Evolutionary conservation across 2,888 invertebrate species (phyloP).

Genomic region (Apeira syringaria): DNA sequence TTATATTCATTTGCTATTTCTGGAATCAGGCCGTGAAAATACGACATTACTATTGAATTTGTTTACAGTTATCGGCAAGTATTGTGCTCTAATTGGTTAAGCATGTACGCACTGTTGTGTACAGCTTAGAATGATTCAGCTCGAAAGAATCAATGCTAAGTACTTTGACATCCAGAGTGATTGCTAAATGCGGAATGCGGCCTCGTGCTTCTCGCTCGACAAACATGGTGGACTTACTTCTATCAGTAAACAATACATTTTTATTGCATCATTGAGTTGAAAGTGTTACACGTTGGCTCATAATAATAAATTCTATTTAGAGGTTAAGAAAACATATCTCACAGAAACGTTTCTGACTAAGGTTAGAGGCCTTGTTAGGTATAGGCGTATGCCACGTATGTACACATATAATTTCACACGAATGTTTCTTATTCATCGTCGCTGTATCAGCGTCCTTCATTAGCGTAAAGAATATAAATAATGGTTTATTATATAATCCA

Average conservation of each 20-base stretch:
- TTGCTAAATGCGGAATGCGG: conserved; percentile 64
- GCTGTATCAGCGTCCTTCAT: too few relatives aligned
- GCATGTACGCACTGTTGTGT: conserved; percentile 14
- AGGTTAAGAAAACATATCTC: too few relatives aligned
- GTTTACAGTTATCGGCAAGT: conserved; percentile 38
- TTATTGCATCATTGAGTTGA: not conserved
- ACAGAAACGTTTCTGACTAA: not conserved
- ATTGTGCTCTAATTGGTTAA: conserved; percentile 35
- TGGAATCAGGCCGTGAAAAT: conserved; percentile 44
- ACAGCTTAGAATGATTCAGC: conserved; percentile 18
- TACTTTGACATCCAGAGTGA: conserved; percentile 59
- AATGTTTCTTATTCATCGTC: too few relatives aligned
- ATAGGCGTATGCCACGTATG: too few relatives aligned
- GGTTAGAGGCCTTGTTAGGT: too few relatives aligned
- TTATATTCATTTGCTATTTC: conserved; percentile 45
- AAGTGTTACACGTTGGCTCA: not conserved
- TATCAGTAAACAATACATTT: conserved; percentile 55
- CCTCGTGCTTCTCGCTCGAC: conserved; percentile 58
- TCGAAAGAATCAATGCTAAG: conserved; percentile 50
- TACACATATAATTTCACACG: too few relatives aligned
- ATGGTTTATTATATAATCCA: too few relatives aligned
- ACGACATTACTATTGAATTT: conserved; percentile 31
- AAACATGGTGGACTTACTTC: conserved; percentile 48
- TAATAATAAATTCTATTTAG: not conserved
- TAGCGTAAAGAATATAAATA: too few relatives aligned